Conservation (phyloP, 2,113 vertebrate genomes). For the Chionodraco myersi region DNA sequence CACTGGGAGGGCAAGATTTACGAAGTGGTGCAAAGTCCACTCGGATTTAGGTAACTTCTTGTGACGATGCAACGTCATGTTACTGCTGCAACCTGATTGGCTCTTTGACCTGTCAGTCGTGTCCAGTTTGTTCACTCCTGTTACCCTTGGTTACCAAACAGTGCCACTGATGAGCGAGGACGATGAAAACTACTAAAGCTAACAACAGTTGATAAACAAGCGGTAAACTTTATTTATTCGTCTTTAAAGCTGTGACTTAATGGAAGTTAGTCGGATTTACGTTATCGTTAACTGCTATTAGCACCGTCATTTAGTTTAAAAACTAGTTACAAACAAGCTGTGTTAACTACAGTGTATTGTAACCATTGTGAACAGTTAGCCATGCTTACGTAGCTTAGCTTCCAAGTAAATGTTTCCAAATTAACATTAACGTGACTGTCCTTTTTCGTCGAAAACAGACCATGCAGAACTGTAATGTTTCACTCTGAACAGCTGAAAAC, state of each 20-base stretch:
- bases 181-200: not conserved
- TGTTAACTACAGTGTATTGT: too few species aligned
- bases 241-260: not conserved
- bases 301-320: too few species aligned
- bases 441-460: too few species aligned
- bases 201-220: not conserved
- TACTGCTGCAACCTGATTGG: conserved; percentile 40
- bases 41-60: conserved; percentile 1
- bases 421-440: too few species aligned
- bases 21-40: not conserved
- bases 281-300: not conserved
- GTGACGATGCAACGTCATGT: not conserved
- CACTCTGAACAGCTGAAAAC: too few species aligned
- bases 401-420: too few species aligned
- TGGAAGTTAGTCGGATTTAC: not conserved
- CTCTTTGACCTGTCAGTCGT: conserved; percentile 36
- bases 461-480: too few species aligned
- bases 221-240: conserved; percentile 35
- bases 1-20: not conserved
- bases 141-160: conserved; percentile 75
- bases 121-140: not conserved
- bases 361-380: too few species aligned
- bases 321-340: too few species aligned
- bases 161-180: not conserved
- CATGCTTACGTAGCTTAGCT: too few species aligned